Evolutionary conservation across 1,140 invertebrate genomes (phyloP).

Genomic region (Calephelis virginiensis): DNA sequence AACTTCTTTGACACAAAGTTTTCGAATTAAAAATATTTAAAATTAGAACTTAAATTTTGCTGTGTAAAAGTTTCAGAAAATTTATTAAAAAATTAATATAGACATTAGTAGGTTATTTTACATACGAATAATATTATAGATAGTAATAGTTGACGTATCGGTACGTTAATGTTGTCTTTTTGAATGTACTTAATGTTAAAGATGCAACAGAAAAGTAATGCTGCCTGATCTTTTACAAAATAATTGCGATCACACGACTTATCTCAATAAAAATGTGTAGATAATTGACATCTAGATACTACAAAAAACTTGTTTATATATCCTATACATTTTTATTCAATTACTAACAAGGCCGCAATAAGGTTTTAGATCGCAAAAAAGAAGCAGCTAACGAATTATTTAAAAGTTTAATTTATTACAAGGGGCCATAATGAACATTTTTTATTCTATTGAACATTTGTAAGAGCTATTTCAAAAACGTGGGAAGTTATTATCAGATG

Average conservation of each 20-base stretch:
- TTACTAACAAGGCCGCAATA: no score
- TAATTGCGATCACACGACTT: no score
- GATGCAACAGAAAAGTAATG: slow-evolving; percentile 32
- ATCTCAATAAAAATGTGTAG: no score
- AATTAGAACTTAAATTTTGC: slow-evolving; percentile 37
- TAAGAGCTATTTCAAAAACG: slow-evolving; percentile 34
- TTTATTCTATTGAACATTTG: slow-evolving; percentile 36
- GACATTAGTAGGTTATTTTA: slow-evolving; percentile 56
- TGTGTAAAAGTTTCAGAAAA: slow-evolving; percentile 68
- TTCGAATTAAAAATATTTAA: slow-evolving; percentile 13
- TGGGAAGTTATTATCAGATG: not conserved
- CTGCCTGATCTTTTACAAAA: no score
- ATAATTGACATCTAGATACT: no score
- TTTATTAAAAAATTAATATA: slow-evolving; percentile 72
- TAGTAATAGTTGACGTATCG: slow-evolving; percentile 49
- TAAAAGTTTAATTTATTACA: slow-evolving; percentile 55
- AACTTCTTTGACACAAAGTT: slow-evolving; percentile 25
- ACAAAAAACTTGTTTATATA: no score
- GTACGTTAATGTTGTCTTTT: slow-evolving; percentile 38
- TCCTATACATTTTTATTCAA: no score
- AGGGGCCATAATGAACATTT: slow-evolving; percentile 59
- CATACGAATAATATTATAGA: slow-evolving; percentile 41
- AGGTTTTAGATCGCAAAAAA: slow-evolving; percentile 33
- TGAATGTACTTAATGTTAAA: slow-evolving; percentile 68
- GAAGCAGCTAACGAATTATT: slow-evolving; percentile 55